Evolutionary conservation across 2,888 invertebrate genomes (phyloP).

Genomic region (Sarcophaga rosellei): DNA sequence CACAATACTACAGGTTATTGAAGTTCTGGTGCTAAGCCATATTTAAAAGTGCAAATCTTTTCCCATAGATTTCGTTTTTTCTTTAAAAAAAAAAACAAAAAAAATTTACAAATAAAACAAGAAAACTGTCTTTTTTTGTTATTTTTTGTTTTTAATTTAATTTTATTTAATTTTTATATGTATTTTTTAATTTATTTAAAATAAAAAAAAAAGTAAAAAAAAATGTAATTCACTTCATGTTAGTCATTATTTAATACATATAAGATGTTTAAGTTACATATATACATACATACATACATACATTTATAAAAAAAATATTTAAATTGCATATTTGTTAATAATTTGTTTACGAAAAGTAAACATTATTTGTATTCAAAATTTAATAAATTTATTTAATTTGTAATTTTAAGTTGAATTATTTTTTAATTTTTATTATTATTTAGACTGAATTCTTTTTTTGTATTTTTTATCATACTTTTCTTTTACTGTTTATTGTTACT

Average conservation of each 20-base stretch:
- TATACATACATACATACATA: no score
- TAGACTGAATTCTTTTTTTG: conserved; percentile 42
- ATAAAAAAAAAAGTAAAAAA: background rate
- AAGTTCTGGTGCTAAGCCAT: conserved; percentile 76
- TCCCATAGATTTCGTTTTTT: conserved; percentile 45
- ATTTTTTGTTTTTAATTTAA: conserved; percentile 41
- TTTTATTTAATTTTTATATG: conserved; percentile 54
- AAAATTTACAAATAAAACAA: background rate
- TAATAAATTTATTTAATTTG: conserved; percentile 16
- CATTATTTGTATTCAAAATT: conserved; percentile 27
- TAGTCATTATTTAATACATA: conserved; percentile 80
- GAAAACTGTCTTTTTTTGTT: conserved; percentile 55
- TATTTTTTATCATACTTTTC: conserved; percentile 37
- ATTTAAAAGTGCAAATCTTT: conserved; percentile 72
- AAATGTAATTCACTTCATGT: conserved; percentile 71
- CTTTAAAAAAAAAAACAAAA: background rate
- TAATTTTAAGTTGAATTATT: conserved; percentile 60
- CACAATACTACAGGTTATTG: conserved; percentile 35
- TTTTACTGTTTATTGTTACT: conserved; percentile 59
- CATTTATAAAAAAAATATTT: background rate
- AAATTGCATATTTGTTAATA: conserved; percentile 3
- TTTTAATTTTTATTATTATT: conserved; percentile 60
- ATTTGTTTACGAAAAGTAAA: background rate
- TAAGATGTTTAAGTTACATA: conserved; percentile 75
- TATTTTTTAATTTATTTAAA: conserved; percentile 52